A percentile compares a stretch with the other conserved stretches of the same genome.
Evolutionary conservation across 37 sponge, comb jelly and placozoan genomes (phyloP).

Genomic region (Ianthella basta): DNA sequence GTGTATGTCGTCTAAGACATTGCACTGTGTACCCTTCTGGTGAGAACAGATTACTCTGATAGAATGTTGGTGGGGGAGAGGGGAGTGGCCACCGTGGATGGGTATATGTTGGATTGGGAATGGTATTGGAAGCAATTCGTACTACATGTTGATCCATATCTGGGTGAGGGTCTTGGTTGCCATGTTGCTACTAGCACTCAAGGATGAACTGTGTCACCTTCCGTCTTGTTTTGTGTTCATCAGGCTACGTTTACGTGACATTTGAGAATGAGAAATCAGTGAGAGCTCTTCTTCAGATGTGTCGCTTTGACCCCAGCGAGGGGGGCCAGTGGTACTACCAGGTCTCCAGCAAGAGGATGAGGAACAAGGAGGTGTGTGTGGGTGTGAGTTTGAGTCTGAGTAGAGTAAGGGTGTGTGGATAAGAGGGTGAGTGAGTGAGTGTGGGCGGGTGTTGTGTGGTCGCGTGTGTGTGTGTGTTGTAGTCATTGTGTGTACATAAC

Average conservation of each 20-base stretch:
- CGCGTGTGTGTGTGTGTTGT: too few relatives aligned
- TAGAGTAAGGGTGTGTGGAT: background rate
- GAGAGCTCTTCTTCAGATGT: constrained; percentile 74
- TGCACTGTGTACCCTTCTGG: too few relatives aligned
- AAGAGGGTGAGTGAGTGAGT: background rate
- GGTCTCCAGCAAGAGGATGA: constrained; percentile 85
- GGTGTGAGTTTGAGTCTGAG: background rate
- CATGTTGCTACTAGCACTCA: background rate
- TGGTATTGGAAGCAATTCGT: too few relatives aligned
- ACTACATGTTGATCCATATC: background rate
- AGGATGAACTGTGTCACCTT: background rate
- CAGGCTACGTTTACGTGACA: constrained; percentile 95
- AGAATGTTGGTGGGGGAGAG: too few relatives aligned
- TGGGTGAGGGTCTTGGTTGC: background rate
- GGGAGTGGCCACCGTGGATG: too few relatives aligned
- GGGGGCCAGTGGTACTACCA: constrained; percentile 89
- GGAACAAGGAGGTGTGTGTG: constrained; percentile 85
- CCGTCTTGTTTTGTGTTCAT: background rate
- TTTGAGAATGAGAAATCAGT: constrained; percentile 92
- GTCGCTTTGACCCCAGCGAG: constrained; percentile 80
- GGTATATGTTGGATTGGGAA: too few relatives aligned
- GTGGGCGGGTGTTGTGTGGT: background rate
- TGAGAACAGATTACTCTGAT: too few relatives aligned
- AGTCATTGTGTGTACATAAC: too few relatives aligned
- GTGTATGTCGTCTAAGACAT: too few relatives aligned